These are phyloP conservation scores for Cecropterus lyciades DNA, from an alignment of 1,140 invertebrate genomes.

Conservation along the genomic window DNA sequence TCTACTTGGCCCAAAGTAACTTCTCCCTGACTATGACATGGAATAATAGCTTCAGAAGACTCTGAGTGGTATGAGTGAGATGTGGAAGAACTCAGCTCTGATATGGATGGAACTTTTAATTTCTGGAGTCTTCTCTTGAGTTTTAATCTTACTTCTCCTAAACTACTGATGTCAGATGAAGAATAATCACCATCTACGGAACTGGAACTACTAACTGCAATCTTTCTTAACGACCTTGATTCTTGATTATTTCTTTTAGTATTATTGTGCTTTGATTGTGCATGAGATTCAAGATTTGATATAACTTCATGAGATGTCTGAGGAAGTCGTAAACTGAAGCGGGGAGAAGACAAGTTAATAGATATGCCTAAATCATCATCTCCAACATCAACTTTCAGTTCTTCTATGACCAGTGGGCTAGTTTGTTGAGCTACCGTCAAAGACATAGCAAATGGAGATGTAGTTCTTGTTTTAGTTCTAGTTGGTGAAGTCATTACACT, in stretches of 20 bases:
- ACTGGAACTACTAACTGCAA: constrained; percentile 58
- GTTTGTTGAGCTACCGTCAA: constrained; percentile 66
- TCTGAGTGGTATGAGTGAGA: constrained; percentile 52
- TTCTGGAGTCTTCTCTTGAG: constrained; percentile 53
- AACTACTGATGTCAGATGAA: constrained; percentile 72
- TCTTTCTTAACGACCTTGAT: constrained; percentile 22
- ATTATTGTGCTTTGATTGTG: constrained; percentile 35
- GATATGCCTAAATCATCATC: constrained; percentile 62
- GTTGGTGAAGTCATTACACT: constrained; percentile 77
- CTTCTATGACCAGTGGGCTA: constrained; percentile 60
- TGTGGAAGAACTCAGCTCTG: constrained; percentile 61
- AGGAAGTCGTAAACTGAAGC: constrained; percentile 74
- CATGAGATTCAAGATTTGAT: constrained; percentile 49
- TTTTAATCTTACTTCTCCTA: constrained; percentile 67
- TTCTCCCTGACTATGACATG: constrained; percentile 72
- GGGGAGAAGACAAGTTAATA: constrained; percentile 75
- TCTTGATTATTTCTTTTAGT: constrained; percentile 31
- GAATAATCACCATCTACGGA: constrained; percentile 64
- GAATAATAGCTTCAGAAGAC: constrained; percentile 51
- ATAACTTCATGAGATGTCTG: constrained; percentile 61
- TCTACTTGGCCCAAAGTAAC: constrained; percentile 56
- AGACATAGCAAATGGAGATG: constrained; percentile 67
- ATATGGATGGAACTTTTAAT: constrained; percentile 51
- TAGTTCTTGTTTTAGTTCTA: constrained; percentile 68
- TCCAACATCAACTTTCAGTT: constrained; percentile 49